These are phyloP conservation scores for Pissodes strobi DNA, from an alignment of 1,140 invertebrate genomes.

Conservation along the genomic window DNA sequence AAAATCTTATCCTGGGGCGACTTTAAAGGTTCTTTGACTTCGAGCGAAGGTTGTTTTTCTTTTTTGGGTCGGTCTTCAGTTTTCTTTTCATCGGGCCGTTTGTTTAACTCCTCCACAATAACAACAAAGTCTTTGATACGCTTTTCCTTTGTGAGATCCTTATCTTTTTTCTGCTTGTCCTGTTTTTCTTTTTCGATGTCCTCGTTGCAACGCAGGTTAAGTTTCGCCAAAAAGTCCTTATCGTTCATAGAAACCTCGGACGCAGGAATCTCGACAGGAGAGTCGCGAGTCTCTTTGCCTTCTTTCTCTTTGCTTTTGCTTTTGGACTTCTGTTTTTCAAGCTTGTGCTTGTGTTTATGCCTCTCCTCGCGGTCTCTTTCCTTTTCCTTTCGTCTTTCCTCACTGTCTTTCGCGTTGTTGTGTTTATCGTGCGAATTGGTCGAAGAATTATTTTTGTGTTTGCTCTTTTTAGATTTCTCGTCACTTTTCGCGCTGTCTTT, in stretches of 20 bases:
- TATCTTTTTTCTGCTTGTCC: constrained; percentile 62
- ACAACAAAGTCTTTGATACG: constrained; percentile 58
- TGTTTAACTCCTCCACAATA: not conserved
- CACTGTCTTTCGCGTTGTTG: constrained; percentile 43
- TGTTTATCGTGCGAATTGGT: constrained; percentile 42
- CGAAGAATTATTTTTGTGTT: constrained; percentile 50
- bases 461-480: constrained; percentile 45
- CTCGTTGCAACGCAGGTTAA: constrained; percentile 63
- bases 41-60: constrained; percentile 34
- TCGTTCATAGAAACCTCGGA: constrained; percentile 53
- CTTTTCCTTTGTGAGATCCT: constrained; percentile 52
- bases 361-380: constrained; percentile 51
- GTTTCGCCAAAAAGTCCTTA: constrained; percentile 67
- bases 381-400: constrained; percentile 44
- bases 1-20: constrained; percentile 43
- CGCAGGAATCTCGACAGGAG: constrained; percentile 14
- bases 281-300: constrained; percentile 37
- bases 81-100: constrained; percentile 57
- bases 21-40: constrained; percentile 13
- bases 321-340: constrained; percentile 51
- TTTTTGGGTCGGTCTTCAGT: constrained; percentile 46
- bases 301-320: constrained; percentile 54
- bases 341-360: constrained; percentile 49
- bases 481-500: constrained; percentile 65
- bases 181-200: constrained; percentile 62